Percentiles rank a stretch among this genome's conserved stretches.
These are phyloP conservation scores for Rhombomys opimus DNA, from an alignment of 2,113 vertebrate genomes.

Conservation along the genomic window DNA sequence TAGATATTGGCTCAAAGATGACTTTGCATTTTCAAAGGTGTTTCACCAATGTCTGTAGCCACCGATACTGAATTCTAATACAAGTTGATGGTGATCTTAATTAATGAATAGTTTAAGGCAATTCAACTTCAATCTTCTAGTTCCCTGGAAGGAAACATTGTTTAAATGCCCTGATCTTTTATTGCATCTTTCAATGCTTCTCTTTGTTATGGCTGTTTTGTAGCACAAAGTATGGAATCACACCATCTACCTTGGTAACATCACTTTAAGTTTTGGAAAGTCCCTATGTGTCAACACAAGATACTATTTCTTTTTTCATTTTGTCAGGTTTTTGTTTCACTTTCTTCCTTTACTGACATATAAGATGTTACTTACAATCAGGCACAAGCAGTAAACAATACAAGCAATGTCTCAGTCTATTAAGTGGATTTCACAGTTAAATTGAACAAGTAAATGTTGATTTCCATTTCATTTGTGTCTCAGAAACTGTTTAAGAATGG, in stretches of 20 bases:
- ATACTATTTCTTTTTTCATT: neutral
- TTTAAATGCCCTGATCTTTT: neutral
- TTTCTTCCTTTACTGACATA: neutral
- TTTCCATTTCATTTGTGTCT: neutral
- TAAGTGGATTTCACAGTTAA: neutral
- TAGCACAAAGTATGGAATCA: neutral
- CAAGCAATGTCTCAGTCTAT: neutral
- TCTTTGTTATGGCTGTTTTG: neutral
- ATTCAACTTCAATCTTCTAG: neutral
- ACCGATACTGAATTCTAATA: neutral
- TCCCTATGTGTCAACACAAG: neutral
- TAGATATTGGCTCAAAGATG: neutral
- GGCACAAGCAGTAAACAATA: neutral
- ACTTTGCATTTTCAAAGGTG: slow-evolving; percentile 22
- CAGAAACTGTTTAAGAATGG: neutral
- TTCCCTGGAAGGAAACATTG: neutral
- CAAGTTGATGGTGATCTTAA: slow-evolving; percentile 15
- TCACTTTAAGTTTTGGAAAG: neutral
- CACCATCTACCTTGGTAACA: neutral
- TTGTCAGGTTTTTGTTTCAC: neutral
- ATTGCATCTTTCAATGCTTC: neutral
- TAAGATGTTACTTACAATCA: neutral
- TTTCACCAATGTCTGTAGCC: neutral
- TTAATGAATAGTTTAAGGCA: neutral
- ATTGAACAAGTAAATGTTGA: neutral